phyloP scores from a whole-genome alignment of 2,797 vertebrate genomes.

The Danio jaintianensis region DNA sequence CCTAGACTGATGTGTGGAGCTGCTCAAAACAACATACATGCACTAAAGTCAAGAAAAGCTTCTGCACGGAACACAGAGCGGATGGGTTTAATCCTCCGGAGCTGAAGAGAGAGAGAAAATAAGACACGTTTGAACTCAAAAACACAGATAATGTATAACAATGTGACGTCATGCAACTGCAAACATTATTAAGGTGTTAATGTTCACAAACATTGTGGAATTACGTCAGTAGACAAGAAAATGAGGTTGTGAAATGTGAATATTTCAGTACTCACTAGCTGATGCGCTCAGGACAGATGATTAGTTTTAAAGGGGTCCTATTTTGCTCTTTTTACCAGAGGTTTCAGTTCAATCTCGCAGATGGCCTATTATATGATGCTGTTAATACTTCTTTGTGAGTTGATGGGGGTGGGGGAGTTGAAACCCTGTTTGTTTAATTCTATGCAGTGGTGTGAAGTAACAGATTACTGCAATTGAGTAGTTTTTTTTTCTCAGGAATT shows the following conservation, averaged over 20 bases:
- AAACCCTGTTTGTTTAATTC: too few relatives aligned
- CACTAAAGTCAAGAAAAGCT: slow-evolving; percentile 78
- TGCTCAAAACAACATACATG: slow-evolving; percentile 77
- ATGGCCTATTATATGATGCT: too few relatives aligned
- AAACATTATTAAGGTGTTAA: too few relatives aligned
- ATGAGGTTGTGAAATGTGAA: background rate
- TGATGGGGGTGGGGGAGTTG: too few relatives aligned
- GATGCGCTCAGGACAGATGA: background rate
- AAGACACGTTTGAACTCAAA: slow-evolving; percentile 21
- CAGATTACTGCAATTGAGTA: too few relatives aligned
- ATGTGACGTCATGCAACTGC: background rate
- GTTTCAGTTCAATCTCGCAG: too few relatives aligned
- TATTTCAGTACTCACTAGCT: slow-evolving; percentile 14
- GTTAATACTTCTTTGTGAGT: too few relatives aligned
- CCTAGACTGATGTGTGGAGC: slow-evolving; percentile 72
- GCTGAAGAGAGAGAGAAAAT: slow-evolving; percentile 70
- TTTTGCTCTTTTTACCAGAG: background rate
- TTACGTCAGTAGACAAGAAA: background rate
- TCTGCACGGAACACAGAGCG: slow-evolving; percentile 69
- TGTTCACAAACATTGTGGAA: background rate
- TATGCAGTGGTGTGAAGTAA: too few relatives aligned
- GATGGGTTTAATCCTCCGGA: slow-evolving; percentile 71
- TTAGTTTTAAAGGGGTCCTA: background rate
- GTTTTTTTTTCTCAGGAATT: too few relatives aligned
- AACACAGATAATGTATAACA: background rate